Conservation (phyloP, 2,888 invertebrate species). For the Neoscelio sp. region DNA sequence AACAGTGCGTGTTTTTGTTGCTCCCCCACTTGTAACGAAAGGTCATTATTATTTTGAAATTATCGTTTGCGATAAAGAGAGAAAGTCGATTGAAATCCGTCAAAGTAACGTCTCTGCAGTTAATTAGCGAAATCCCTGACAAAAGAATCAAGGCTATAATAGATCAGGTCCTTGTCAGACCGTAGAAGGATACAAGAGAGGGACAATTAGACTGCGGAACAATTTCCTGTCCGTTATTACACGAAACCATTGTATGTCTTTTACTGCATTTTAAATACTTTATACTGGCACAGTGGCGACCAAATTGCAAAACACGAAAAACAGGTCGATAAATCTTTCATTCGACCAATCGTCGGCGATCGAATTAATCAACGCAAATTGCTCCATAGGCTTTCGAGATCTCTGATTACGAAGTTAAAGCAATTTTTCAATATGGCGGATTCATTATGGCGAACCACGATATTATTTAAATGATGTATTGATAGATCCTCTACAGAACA, state of each 20-base stretch:
- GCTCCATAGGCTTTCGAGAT: too few relatives aligned
- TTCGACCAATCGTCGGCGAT: slow-evolving; percentile 11
- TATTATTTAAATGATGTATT: too few relatives aligned
- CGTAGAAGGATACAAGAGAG: slow-evolving; percentile 59
- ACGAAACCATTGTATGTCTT: slow-evolving; percentile 73
- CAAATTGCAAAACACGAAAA: slow-evolving; percentile 53
- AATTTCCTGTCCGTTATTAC: slow-evolving; percentile 80
- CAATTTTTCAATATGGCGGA: too few relatives aligned
- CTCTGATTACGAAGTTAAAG: too few relatives aligned
- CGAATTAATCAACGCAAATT: slow-evolving; percentile 9
- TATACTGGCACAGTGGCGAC: slow-evolving; percentile 23
- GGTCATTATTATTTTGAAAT: too few relatives aligned
- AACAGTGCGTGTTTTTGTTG: too few relatives aligned
- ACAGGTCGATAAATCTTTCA: slow-evolving; percentile 46
- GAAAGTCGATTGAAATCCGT: slow-evolving; percentile 11
- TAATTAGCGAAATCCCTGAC: slow-evolving; percentile 58
- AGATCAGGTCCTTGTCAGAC: slow-evolving; percentile 63
- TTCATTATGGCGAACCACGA: too few relatives aligned
- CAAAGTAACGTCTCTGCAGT: slow-evolving; percentile 24
- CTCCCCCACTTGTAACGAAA: too few relatives aligned
- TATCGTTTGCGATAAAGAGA: background rate
- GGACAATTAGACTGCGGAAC: slow-evolving; percentile 79
- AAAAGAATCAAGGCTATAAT: slow-evolving; percentile 63
- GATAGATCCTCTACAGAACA: too few relatives aligned
- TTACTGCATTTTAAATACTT: slow-evolving; percentile 71